phyloP scores from a whole-genome alignment of 1,140 invertebrate species.

The Apis cerana region DNA sequence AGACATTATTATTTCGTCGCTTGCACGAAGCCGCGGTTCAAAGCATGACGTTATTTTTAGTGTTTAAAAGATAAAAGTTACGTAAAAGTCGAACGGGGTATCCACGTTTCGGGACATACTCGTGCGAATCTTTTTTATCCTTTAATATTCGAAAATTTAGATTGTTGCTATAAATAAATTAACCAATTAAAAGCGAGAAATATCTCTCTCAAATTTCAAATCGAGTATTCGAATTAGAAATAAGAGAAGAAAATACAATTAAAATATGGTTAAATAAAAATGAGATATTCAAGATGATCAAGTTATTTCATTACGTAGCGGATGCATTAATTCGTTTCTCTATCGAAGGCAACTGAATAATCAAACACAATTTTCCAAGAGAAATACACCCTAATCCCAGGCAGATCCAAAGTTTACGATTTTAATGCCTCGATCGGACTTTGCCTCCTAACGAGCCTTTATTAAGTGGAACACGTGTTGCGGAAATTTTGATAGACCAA shows the following conservation, averaged over 20 bases:
- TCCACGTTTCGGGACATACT: constrained; percentile 46
- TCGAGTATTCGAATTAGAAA: too few relatives aligned
- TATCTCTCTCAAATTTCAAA: too few relatives aligned
- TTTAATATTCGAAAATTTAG: background rate
- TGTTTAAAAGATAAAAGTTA: constrained; percentile 61
- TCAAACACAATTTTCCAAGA: too few relatives aligned
- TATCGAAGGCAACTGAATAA: background rate
- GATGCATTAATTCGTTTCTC: too few relatives aligned
- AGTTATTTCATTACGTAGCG: too few relatives aligned
- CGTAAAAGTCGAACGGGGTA: constrained; percentile 57
- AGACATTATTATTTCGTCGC: constrained; percentile 67
- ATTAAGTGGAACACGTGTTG: constrained; percentile 53
- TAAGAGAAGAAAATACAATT: too few relatives aligned
- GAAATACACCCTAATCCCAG: background rate
- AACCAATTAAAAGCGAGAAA: too few relatives aligned
- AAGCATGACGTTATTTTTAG: constrained; percentile 66
- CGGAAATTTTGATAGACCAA: constrained; percentile 37
- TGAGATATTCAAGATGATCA: too few relatives aligned
- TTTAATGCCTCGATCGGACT: background rate
- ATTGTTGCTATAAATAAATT: fast-evolving
- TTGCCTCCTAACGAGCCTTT: background rate
- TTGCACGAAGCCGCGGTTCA: constrained; percentile 61
- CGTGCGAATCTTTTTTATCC: constrained; percentile 31
- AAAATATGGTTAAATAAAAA: too few relatives aligned
- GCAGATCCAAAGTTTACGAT: background rate